phyloP scores from a whole-genome alignment of 2,888 invertebrate genomes.

The Pyrgus malvae region DNA sequence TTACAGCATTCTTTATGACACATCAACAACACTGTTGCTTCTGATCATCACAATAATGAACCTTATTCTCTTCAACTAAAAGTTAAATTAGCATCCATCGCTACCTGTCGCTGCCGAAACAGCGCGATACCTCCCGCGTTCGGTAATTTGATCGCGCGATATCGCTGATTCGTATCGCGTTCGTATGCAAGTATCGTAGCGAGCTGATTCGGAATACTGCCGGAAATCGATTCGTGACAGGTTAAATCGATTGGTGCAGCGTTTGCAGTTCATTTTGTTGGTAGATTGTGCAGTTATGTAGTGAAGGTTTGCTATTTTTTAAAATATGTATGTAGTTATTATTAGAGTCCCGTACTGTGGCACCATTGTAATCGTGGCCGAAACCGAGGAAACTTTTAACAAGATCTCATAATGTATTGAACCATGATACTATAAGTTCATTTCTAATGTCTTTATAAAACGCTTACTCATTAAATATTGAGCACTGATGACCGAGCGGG shows the following conservation, averaged over 20 bases:
- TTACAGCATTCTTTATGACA: neutral
- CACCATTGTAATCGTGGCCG: too few relatives aligned
- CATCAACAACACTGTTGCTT: neutral
- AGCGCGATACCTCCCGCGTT: constrained; percentile 27
- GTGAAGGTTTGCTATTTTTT: too few relatives aligned
- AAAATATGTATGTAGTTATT: too few relatives aligned
- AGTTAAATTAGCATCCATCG: neutral
- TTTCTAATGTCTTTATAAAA: too few relatives aligned
- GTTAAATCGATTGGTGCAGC: constrained; percentile 12
- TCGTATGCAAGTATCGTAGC: constrained; percentile 19
- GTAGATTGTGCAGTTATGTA: neutral
- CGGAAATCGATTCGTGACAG: constrained; percentile 22
- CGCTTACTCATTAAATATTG: too few relatives aligned
- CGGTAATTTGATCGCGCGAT: constrained; percentile 28
- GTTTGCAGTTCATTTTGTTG: neutral
- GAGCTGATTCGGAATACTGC: constrained; percentile 13
- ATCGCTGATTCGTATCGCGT: constrained; percentile 6
- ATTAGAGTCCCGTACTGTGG: too few relatives aligned
- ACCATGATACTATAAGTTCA: too few relatives aligned
- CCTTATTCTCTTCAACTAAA: constrained; percentile 1
- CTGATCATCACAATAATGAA: neutral
- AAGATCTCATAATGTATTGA: too few relatives aligned
- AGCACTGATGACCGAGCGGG: too few relatives aligned
- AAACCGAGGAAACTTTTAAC: too few relatives aligned
- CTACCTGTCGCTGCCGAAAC: constrained; percentile 18